Evolutionary conservation across 2,113 vertebrate species (phyloP), one percentile per base, ranked within the genome.

Genomic region (Corythaixoides concolor): DNA sequence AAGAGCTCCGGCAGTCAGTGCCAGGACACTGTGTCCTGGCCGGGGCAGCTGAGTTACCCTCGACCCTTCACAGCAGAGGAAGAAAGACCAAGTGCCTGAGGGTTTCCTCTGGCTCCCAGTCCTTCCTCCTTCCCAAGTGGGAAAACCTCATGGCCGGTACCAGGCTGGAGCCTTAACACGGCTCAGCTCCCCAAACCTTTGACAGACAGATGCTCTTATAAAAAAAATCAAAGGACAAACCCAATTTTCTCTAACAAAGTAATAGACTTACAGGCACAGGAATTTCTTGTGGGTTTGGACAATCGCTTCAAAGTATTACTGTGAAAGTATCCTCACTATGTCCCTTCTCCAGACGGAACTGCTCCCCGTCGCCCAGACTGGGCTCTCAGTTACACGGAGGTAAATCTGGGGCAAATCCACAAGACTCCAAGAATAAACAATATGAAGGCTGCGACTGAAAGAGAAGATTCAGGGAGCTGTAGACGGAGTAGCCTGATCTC

Each of bases 241-340:
- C 15, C 11, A 86, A 43, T 74, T 91, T 94, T 81, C 76, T 81
- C 49, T 75, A 78, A 86, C 56, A 66, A 26, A 86, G 24, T 53
- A 64, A 84, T 3, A 76, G 62, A 86, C 50, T 50, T 85, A 58
- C 27, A 93, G 66, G 41, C 66, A 60, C 30, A 83, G 62, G 73
- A 94, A 95, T 89, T 93, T 95, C 50, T 87, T 89, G 88, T 74
- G 94, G 90, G n/a, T 85, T 93, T 96, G 85, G 73, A 81, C 85
- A 26, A 28, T 27, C 69, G 62, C 62, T 95, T 73, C 47, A 66
- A 59, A 93, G 62, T 62, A 47, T 73, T 39, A 32, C 59, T 41
- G 76, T 0, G 0, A 50, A 90, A 89, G 39, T 63, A 76, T 94
- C 80, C 58, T 85, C 0, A 0, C 55, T 85, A 15, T 77, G 88